Evolutionary conservation across 2,888 invertebrate genomes (phyloP), one percentile per base, ranked within the genome.

Genomic region (Polymixis lichenea): DNA sequence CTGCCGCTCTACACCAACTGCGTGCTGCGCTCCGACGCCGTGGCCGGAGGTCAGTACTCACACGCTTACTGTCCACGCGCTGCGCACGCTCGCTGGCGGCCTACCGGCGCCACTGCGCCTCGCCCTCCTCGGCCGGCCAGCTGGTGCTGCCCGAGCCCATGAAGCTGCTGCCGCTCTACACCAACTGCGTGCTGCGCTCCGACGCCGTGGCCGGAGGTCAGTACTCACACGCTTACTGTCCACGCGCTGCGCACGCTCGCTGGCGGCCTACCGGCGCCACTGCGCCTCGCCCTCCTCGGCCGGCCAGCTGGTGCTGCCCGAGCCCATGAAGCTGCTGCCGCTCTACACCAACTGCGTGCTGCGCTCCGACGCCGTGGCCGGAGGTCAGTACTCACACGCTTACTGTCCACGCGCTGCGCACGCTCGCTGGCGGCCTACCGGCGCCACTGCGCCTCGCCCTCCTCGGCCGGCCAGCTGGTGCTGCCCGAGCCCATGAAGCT

Each of bases 91-190:
- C 98, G 98, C 92, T 99, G 99, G 83, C 97, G 97, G 73, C 97
- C 0, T 99, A 78, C 79, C 98, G 99, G 65, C 94, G 97, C 77
- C 97, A 98, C 84, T 98, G 98, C 89, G 99, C 99, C 28, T 98
- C 98, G 92, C 98, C 99, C 84, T 98, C 99, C 43, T 99, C 99
- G 60, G 98, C 97, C 99, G 90, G 99, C 99, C 4, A 99, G 96
- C 97, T 99, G n/a, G 99, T 99, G 92, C 97, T 99, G 98, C 98
- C 83, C 99, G 99, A 99, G 97, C 98, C 98, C 92, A 98, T 99
- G 98, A 99, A 99, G 96, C 97, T 99, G 85, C 97, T 99, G 91
- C 99, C 99, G 28, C 97, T 99, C 25, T 99, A 99, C 94, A 97
- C 98, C 80, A 99, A 99, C 95, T 99, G 99, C 93, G 94, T 99